phyloP scores from a whole-genome alignment of 2,113 vertebrate species.

The Pollimyrus isidori region DNA sequence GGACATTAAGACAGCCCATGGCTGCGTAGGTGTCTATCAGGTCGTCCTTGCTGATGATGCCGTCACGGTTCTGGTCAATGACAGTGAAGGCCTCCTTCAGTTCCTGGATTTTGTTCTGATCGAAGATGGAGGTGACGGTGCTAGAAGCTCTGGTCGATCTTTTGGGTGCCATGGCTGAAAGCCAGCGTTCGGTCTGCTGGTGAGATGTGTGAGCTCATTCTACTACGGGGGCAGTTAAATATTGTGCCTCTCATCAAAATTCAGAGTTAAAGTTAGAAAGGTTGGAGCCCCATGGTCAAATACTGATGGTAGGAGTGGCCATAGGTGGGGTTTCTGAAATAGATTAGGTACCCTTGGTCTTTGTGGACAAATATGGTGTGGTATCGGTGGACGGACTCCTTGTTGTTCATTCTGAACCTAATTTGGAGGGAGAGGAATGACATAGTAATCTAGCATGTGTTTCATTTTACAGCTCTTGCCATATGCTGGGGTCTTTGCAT shows the following conservation, averaged over 20 bases:
- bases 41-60: slow-evolving; percentile 26
- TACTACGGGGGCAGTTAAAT: not conserved
- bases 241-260: slow-evolving; percentile 8
- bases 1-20: slow-evolving; percentile 69
- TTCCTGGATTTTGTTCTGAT: slow-evolving; percentile 67
- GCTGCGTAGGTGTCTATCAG: slow-evolving; percentile 20
- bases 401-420: not conserved
- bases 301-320: not conserved
- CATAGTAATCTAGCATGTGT: not conserved
- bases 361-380: slow-evolving; percentile 19
- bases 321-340: slow-evolving; percentile 8
- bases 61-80: slow-evolving; percentile 29
- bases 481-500: not conserved
- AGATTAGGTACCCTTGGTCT: not conserved
- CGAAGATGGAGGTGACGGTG: slow-evolving; percentile 65
- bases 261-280: slow-evolving; percentile 12
- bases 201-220: not conserved
- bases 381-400: not conserved
- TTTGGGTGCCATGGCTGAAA: slow-evolving; percentile 49
- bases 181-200: not conserved
- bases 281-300: not conserved
- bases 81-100: slow-evolving; percentile 50
- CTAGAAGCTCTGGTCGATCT: slow-evolving; percentile 51
- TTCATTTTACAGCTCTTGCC: not conserved
- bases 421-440: not conserved